These are phyloP conservation scores for Naja naja DNA, from an alignment of 2,113 vertebrate genomes.

Conservation along the genomic window DNA sequence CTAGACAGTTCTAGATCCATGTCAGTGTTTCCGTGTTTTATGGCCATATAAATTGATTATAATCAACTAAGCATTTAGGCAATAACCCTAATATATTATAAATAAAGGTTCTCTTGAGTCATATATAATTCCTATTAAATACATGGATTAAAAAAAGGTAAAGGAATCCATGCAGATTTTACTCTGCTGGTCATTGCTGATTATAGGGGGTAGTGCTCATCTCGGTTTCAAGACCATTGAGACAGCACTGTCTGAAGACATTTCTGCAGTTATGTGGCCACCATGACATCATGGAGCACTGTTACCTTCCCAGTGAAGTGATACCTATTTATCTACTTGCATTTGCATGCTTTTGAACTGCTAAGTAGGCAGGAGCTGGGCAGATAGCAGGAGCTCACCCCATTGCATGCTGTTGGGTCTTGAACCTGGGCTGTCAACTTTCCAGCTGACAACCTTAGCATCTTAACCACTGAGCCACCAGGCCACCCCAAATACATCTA, in stretches of 20 bases:
- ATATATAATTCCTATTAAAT: neutral
- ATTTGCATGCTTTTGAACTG: neutral
- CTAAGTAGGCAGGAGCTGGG: neutral
- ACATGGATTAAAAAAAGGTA: neutral
- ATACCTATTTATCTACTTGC: neutral
- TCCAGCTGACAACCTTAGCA: neutral
- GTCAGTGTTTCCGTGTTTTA: neutral
- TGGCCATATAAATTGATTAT: neutral
- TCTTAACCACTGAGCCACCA: neutral
- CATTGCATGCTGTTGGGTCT: neutral
- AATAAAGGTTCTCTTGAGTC: neutral
- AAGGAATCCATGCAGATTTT: neutral
- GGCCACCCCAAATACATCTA: neutral
- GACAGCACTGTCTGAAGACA: neutral
- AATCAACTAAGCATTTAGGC: neutral
- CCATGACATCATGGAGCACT: neutral
- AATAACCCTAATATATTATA: neutral
- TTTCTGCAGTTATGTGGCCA: neutral
- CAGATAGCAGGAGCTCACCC: neutral
- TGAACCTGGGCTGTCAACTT: neutral
- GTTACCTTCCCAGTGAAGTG: neutral
- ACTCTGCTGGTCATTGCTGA: neutral
- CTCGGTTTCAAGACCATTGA: neutral
- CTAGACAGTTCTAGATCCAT: neutral
- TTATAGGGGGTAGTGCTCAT: fast-evolving